phyloP scores from a whole-genome alignment of 2,888 invertebrate genomes.

The Ormyrus labotus region DNA sequence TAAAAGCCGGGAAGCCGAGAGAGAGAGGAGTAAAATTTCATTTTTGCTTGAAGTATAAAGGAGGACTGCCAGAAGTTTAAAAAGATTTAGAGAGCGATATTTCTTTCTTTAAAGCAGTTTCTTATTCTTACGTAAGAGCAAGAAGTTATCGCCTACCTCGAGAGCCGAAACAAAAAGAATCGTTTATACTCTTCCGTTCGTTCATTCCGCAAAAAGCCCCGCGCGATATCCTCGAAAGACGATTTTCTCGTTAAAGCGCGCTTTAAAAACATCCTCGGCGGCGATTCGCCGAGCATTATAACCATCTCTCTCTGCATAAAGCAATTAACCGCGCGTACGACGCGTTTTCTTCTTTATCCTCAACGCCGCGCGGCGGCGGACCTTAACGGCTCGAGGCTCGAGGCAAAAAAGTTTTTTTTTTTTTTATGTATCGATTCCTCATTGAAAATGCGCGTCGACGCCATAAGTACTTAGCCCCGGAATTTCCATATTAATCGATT shows the following conservation, averaged over 20 bases:
- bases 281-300: too few species aligned
- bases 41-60: too few species aligned
- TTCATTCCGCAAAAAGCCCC: too few species aligned
- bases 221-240: too few species aligned
- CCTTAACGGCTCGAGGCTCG: not conserved
- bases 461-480: not conserved
- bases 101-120: not conserved
- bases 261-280: too few species aligned
- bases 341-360: too few species aligned
- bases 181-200: too few species aligned
- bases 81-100: not conserved
- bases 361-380: not conserved
- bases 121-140: slow-evolving; percentile 1
- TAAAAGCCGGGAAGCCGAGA: too few species aligned
- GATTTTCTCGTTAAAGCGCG: too few species aligned
- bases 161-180: not conserved
- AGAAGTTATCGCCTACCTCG: not conserved
- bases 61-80: not conserved
- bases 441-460: slow-evolving; percentile 12
- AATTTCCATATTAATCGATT: slow-evolving; percentile 48
- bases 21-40: too few species aligned
- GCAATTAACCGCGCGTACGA: too few species aligned
- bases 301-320: too few species aligned
- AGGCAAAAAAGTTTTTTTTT: not conserved
- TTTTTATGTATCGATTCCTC: slow-evolving; percentile 2